Percentiles rank a stretch among this genome's conserved stretches.
Evolutionary conservation across 2,888 invertebrate species (phyloP).

Genomic region (Acanthosepion lycidas): DNA sequence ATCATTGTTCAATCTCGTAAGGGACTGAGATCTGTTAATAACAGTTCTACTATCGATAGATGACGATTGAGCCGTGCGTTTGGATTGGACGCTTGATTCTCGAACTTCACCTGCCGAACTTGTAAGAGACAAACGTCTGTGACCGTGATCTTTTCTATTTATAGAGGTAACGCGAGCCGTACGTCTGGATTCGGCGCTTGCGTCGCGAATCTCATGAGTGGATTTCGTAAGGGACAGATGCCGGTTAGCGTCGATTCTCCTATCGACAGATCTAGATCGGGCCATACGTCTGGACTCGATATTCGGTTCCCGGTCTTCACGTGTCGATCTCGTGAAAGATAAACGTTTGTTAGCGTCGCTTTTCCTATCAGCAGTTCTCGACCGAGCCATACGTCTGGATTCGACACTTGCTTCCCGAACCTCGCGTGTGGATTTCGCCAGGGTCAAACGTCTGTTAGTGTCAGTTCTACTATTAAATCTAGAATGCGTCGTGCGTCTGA

Average conservation of each 20-base stretch:
- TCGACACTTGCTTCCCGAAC: not conserved
- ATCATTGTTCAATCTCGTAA: not conserved
- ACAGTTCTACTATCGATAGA: not conserved
- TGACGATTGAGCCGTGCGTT: not conserved
- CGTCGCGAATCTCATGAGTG: not conserved
- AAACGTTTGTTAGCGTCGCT: not conserved
- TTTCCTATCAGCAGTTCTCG: too few species aligned
- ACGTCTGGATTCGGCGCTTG: not conserved
- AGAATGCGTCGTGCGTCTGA: not conserved
- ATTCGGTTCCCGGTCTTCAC: not conserved
- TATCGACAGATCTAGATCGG: not conserved
- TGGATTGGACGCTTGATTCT: not conserved
- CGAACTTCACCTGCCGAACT: not conserved
- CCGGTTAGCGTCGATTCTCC: not conserved
- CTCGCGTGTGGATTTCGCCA: not conserved
- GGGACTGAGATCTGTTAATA: not conserved
- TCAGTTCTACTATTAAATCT: not conserved
- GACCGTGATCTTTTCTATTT: not conserved
- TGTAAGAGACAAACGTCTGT: not conserved
- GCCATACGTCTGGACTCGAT: not conserved
- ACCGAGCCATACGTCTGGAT: too few species aligned
- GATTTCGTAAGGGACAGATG: not conserved
- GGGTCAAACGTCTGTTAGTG: not conserved
- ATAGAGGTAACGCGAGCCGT: not conserved
- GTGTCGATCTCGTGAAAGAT: not conserved